Evolutionary conservation across 2,888 invertebrate genomes (phyloP), one percentile per base, ranked within the genome.

Genomic region (Spilosoma lubricipeda): DNA sequence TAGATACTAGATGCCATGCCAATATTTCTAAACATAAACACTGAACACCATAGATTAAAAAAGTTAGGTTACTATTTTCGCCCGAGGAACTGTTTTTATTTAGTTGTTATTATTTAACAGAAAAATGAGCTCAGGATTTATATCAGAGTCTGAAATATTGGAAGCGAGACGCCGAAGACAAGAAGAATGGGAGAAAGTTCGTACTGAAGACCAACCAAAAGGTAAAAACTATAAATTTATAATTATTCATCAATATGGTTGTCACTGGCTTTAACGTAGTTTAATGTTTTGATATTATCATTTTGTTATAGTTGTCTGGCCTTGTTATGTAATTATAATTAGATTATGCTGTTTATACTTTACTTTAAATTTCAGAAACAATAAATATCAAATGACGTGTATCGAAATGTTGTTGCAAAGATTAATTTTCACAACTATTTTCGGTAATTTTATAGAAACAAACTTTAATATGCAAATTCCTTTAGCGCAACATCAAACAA

Each of bases 161-260:
- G 99, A 99, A 88, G 97, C 97, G 59, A 96, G 98, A 71, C 96
- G 97, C 87, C 96, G 96, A 80, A 96, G 99, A 4, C 99, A 99
- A 92, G 98, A 99, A 91, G 99, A 99, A 97, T 99, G 99, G 99
- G 99, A 99, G 86, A 98, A 97, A 95, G 99, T 99, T 0, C 96
- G 99, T 82, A 97, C 98, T 76, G 97, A 98, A 48, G 98, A 98
- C 83, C 98, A 99, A 90, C 99, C 99, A 18, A 82, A 97, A 95
- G 98, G 99, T 99, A 95, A 90, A 45, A 71, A 79, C 33, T 36
- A 65, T 71, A 75, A 83, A 65, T 73, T 79, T 77, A n/a, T 70
- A 77, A 77, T 77, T 70, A 36, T 74, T 33, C 39, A 72, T 72
- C 66, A 75, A 4, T 73, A 80, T 70, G 80, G 76, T 74, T 80